A percentile compares a stretch with the other conserved stretches of the same genome.
Conservation (phyloP, 2,888 invertebrate species). For the Argyresthia albistria region DNA sequence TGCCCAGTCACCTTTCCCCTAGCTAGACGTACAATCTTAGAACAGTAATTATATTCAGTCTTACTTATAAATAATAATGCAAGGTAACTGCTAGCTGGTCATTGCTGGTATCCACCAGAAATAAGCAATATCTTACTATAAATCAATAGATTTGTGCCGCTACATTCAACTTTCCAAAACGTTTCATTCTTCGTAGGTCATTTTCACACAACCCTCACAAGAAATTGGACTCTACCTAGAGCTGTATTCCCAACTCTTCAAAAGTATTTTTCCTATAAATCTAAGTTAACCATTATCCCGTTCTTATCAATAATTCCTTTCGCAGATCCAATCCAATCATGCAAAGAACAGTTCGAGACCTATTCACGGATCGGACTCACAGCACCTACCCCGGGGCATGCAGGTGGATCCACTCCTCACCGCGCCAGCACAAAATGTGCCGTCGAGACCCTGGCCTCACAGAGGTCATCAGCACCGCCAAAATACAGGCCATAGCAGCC, state of each 20-base stretch:
- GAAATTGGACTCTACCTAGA: neutral
- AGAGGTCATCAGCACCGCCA: constrained; percentile 67
- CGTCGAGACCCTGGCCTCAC: constrained; percentile 69
- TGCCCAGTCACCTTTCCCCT: too few relatives aligned
- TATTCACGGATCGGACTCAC: constrained; percentile 46
- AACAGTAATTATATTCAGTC: too few relatives aligned
- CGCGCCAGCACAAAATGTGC: constrained; percentile 76
- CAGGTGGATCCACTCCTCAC: constrained; percentile 69
- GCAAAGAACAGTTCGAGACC: constrained; percentile 47
- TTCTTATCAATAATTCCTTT: neutral
- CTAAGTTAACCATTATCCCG: neutral
- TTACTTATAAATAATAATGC: too few relatives aligned
- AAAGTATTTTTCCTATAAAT: constrained; percentile 5
- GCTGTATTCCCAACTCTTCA: neutral
- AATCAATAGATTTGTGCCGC: too few relatives aligned
- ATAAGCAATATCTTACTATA: too few relatives aligned
- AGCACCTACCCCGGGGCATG: constrained; percentile 63
- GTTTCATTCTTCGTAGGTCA: neutral
- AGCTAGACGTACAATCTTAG: too few relatives aligned
- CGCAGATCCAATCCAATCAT: constrained; percentile 51
- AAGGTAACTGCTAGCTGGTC: too few relatives aligned
- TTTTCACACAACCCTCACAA: neutral
- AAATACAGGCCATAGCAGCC: constrained; percentile 70
- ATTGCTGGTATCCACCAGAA: too few relatives aligned
- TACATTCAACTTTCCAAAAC: neutral